Conservation (phyloP, 2,797 vertebrate species). For the Micrastur ruficollis region DNA sequence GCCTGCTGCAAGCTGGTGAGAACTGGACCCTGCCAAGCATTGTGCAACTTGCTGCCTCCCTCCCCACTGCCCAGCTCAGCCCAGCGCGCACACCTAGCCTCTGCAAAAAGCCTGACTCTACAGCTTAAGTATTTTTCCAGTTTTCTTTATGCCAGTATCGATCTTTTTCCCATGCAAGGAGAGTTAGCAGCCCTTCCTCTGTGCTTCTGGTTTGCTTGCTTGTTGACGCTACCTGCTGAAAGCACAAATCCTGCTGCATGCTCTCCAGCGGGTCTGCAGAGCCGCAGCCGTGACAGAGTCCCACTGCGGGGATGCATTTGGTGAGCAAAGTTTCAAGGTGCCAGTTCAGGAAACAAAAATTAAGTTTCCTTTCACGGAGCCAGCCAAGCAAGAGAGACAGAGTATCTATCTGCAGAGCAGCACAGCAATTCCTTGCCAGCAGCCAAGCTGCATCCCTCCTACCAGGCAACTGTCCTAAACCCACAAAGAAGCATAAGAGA, state of each 20-base stretch:
- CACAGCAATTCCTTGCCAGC: background rate
- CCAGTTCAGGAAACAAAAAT: background rate
- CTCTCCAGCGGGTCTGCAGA: background rate
- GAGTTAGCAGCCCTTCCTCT: background rate
- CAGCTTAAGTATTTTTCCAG: background rate
- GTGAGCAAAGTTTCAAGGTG: background rate
- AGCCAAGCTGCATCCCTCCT: background rate
- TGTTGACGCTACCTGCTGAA: background rate
- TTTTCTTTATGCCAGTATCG: background rate
- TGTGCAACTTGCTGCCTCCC: background rate
- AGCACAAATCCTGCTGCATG: background rate
- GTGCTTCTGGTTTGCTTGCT: background rate
- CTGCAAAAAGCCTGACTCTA: background rate
- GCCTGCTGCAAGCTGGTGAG: background rate
- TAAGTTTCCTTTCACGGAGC: background rate
- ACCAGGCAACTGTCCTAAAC: background rate
- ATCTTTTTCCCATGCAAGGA: too few species aligned
- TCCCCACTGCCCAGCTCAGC: background rate
- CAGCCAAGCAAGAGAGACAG: background rate
- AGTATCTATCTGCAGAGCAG: background rate
- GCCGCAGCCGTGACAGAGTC: background rate
- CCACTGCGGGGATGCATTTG: background rate
- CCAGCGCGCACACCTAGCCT: background rate
- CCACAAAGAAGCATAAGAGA: background rate
- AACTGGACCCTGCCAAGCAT: background rate